Evolutionary conservation across 92 coral and sea anemone species (phyloP).

Genomic region (Galaxea fascicularis): DNA sequence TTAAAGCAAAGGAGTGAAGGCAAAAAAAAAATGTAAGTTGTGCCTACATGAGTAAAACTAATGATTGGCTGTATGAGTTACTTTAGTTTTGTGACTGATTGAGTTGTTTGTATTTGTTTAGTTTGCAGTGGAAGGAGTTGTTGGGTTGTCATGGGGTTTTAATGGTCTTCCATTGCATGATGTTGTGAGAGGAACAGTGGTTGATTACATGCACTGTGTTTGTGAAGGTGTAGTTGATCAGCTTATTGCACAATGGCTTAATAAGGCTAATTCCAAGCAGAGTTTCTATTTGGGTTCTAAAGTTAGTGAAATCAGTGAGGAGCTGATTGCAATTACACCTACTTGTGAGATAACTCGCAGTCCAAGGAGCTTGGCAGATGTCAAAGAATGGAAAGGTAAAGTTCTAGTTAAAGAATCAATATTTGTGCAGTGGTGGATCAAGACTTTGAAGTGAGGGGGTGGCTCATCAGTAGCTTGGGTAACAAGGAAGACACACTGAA

Average conservation of each 20-base stretch:
- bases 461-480: too few relatives aligned
- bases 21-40: conserved; percentile 27
- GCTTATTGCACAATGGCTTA: conserved; percentile 52
- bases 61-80: too few relatives aligned
- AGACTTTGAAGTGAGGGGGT: too few relatives aligned
- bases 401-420: too few relatives aligned
- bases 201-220: conserved; percentile 71
- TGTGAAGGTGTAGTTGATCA: conserved; percentile 71
- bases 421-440: too few relatives aligned
- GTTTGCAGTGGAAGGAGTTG: conserved; percentile 59
- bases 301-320: conserved; percentile 18
- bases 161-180: conserved; percentile 55
- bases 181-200: conserved; percentile 59
- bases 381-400: conserved; percentile 52
- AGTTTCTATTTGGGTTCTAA: conserved; percentile 31
- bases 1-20: conserved; percentile 47
- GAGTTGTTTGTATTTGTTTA: not conserved
- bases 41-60: not conserved
- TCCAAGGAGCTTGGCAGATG: conserved; percentile 41
- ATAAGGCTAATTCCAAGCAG: conserved; percentile 26
- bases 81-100: too few relatives aligned
- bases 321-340: conserved; percentile 22
- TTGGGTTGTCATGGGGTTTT: conserved; percentile 65
- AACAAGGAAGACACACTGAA: too few relatives aligned
- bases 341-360: conserved; percentile 46